Percentiles rank a stretch among this genome's conserved stretches.
These are phyloP conservation scores for Phengaris arion DNA, from an alignment of 2,888 invertebrate genomes.

Conservation along the genomic window DNA sequence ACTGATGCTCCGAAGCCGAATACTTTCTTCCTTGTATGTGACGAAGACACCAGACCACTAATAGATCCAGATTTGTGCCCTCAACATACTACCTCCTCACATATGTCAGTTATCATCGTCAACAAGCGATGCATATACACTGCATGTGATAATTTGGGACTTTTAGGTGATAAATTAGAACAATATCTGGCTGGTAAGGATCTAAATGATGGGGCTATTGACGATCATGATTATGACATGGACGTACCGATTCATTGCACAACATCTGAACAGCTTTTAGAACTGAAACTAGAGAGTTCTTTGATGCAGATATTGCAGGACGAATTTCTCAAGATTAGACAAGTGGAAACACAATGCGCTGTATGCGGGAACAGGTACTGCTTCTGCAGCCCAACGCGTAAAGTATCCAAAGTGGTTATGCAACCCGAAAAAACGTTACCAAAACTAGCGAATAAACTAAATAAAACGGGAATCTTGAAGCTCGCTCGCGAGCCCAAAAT, in stretches of 20 bases:
- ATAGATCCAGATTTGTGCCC: slow-evolving; percentile 58
- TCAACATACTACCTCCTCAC: slow-evolving; percentile 56
- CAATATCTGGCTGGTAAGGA: slow-evolving; percentile 53
- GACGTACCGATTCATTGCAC: slow-evolving; percentile 56
- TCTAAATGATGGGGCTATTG: slow-evolving; percentile 51
- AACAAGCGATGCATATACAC: slow-evolving; percentile 65
- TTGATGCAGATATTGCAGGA: slow-evolving; percentile 61
- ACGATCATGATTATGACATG: slow-evolving; percentile 52
- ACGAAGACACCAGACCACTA: slow-evolving; percentile 53
- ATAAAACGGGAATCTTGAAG: slow-evolving; percentile 47
- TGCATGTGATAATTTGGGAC: slow-evolving; percentile 63
- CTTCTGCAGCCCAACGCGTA: slow-evolving; percentile 44
- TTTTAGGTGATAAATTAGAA: slow-evolving; percentile 57
- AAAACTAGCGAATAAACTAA: slow-evolving; percentile 41
- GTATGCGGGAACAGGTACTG: slow-evolving; percentile 55
- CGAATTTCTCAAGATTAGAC: slow-evolving; percentile 53
- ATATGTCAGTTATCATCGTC: slow-evolving; percentile 61
- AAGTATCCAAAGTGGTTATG: slow-evolving; percentile 17
- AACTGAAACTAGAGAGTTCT: slow-evolving; percentile 62
- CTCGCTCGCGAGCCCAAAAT: slow-evolving; percentile 63
- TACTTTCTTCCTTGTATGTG: slow-evolving; percentile 64
- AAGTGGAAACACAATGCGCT: slow-evolving; percentile 50
- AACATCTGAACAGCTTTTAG: slow-evolving; percentile 47
- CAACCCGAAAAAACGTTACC: slow-evolving; percentile 31
- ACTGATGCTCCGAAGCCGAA: slow-evolving; percentile 54